Percentiles rank a stretch among this genome's conserved stretches.
phyloP scores from a whole-genome alignment of 35 echinoderm and acorn worm species.

The Chiridota heheva region DNA sequence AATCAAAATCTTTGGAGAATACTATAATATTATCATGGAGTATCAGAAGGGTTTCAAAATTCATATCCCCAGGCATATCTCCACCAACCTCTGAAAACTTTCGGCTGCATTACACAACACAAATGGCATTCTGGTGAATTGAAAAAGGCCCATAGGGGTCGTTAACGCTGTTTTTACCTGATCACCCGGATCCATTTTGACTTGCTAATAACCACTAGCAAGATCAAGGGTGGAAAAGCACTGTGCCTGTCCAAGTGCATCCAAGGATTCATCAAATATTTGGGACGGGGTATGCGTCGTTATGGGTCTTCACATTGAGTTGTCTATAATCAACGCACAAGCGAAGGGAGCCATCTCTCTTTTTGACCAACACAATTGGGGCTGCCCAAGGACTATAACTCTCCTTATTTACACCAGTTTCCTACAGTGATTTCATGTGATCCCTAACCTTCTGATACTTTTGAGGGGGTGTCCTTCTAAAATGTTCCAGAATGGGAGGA shows the following conservation, averaged over 20 bases:
- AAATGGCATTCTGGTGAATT: slow-evolving; percentile 75
- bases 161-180: slow-evolving; percentile 69
- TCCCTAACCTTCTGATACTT: slow-evolving; percentile 63
- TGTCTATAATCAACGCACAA: slow-evolving; percentile 54
- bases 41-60: slow-evolving; percentile 17
- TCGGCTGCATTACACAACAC: slow-evolving; percentile 59
- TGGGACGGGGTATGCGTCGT: slow-evolving; percentile 51
- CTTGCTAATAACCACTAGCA: slow-evolving; percentile 53
- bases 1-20: slow-evolving; percentile 31
- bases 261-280: slow-evolving; percentile 16
- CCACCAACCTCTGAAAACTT: slow-evolving; percentile 44
- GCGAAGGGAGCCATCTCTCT: not conserved
- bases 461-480: slow-evolving; percentile 2
- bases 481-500: not conserved
- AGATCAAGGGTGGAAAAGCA: slow-evolving; percentile 40
- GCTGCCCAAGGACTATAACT: no score
- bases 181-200: slow-evolving; percentile 46
- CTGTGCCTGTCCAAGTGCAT: not conserved
- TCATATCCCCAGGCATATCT: slow-evolving; percentile 20
- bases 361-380: no score
- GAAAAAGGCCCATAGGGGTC: slow-evolving; percentile 54
- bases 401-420: no score
- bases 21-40: slow-evolving; percentile 32
- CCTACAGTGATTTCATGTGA: slow-evolving; percentile 41
- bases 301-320: slow-evolving; percentile 16